phyloP scores from a whole-genome alignment of 1,140 invertebrate genomes.

The Hylyphantes graminicola region DNA sequence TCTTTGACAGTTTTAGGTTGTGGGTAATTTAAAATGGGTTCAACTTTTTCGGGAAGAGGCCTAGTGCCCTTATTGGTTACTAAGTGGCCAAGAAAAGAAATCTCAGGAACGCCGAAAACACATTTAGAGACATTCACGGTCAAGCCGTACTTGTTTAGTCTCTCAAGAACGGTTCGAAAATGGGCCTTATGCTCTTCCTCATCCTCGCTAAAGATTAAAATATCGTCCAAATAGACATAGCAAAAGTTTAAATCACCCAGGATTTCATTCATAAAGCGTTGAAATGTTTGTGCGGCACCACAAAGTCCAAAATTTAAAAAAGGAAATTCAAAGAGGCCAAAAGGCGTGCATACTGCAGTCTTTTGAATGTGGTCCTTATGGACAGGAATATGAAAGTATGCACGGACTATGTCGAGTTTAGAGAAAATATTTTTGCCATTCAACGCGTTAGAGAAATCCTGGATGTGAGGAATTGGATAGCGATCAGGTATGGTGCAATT shows the following conservation, averaged over 20 bases:
- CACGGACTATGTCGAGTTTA: constrained; percentile 1
- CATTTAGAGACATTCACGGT: constrained; percentile 12
- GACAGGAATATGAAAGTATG: not conserved
- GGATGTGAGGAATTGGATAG: constrained; percentile 2
- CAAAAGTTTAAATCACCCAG: not conserved
- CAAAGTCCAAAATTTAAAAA: constrained; percentile 8
- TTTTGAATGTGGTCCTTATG: constrained; percentile 1
- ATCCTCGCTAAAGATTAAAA: constrained; percentile 12
- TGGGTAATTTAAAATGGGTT: constrained; percentile 13
- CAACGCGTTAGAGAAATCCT: not conserved
- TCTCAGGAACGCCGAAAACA: constrained; percentile 3
- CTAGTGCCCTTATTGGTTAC: not conserved
- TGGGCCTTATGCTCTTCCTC: constrained; percentile 15
- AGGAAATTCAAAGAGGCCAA: constrained; percentile 23
- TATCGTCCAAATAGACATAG: constrained; percentile 17
- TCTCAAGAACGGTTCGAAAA: constrained; percentile 5
- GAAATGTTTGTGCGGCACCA: constrained; percentile 2
- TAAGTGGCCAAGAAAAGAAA: constrained; percentile 20
- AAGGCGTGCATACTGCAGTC: not conserved
- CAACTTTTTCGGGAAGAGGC: constrained; percentile 13
- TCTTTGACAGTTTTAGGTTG: constrained; percentile 15
- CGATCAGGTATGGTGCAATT: not conserved
- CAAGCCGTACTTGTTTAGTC: constrained; percentile 7
- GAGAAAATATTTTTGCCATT: not conserved
- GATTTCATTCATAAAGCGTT: constrained; percentile 14